Base-by-base conservation (phyloP, 1,140 invertebrate genomes). In the Hypothenemus hampei region DNA sequence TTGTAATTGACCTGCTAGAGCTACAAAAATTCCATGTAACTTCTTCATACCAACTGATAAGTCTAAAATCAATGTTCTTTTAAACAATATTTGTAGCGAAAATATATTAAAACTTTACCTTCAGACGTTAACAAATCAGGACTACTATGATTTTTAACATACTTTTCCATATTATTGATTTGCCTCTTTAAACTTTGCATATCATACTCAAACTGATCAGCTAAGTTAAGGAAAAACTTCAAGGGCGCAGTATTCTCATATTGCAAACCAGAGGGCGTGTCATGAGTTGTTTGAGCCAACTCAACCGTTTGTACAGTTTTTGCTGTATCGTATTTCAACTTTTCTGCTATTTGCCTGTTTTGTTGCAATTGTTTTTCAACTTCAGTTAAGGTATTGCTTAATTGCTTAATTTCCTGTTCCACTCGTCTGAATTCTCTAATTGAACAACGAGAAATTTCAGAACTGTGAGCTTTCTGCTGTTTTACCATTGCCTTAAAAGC, bases 11-110 rank as follows among this genome's bases (percentile, higher is more conserved):
- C 89, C 89, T 39, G 91, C 91, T 50, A 93, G 73, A 3, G 89
- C 86, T 15, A 93, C 81, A 57, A 93, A 83, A 3, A 86, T 87
- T 66, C 91, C 89, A 64, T 93, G 87, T 40, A 93, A 78, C 63
- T 87, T 83, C 40, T 80, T 81, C 66, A 93, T 82, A 13, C 88
- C 83, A 37, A 80, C 67, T 8, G 82, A 79, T 37, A 89, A 64
- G 72, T 89, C 87, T 56, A 21, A 13, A 48, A 56, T 39, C 16
- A 26, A n/a, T 24, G 7, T 29, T 10, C 36, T n/a, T 11, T 37
- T 24, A 22, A 36, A 36, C n/a, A n/a, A n/a, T n/a, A n/a, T n/a
- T n/a, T n/a, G n/a, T n/a, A n/a, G n/a, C n/a, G n/a, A n/a, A 31
- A 1, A 1, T 31, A 10, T 10, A 22, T n/a, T 29, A 20, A 39